phyloP scores from a whole-genome alignment of 1,140 invertebrate species.

The Popillia japonica region DNA sequence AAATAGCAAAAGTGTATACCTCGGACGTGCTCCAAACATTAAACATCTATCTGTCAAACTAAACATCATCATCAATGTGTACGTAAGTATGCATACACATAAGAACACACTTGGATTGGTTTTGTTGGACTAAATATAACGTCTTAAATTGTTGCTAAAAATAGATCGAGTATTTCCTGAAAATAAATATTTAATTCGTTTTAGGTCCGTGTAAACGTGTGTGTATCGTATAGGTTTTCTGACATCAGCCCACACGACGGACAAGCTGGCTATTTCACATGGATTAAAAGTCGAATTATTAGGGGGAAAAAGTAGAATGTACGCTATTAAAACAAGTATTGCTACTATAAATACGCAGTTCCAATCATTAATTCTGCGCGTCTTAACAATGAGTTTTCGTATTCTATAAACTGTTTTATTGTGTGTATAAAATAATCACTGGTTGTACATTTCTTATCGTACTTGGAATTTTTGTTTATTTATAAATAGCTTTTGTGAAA shows the following conservation, averaged over 20 bases:
- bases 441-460: no score
- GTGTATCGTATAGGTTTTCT: not conserved
- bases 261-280: not conserved
- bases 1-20: not conserved
- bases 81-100: not conserved
- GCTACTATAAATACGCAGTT: no score
- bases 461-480: no score
- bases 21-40: not conserved
- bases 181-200: constrained; percentile 12
- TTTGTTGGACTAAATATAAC: constrained; percentile 11
- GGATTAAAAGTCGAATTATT: not conserved
- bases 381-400: no score
- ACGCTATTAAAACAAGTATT: no score
- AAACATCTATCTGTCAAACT: constrained; percentile 1
- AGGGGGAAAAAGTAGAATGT: no score
- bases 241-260: not conserved
- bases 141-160: not conserved
- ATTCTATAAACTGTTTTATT: no score
- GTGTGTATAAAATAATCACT: no score
- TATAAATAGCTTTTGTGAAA: no score
- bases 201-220: not conserved
- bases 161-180: not conserved
- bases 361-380: no score
- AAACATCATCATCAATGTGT: not conserved
- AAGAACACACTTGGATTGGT: not conserved